Evolutionary conservation across 2,113 vertebrate genomes (phyloP).

Genomic region (Eolophus roseicapilla): DNA sequence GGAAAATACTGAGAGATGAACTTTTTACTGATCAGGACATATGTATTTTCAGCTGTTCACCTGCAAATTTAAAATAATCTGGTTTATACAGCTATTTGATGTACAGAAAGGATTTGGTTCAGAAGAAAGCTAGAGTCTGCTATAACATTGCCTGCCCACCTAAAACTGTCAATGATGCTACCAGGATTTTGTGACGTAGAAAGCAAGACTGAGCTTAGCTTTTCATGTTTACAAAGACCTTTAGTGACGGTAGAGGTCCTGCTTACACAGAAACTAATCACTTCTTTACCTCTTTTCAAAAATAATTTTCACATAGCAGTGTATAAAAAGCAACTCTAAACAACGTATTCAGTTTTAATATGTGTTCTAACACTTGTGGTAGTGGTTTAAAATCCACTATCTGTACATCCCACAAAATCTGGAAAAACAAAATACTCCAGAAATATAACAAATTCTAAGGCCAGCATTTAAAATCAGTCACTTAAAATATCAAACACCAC

Average conservation of each 20-base stretch:
- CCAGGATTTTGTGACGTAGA: background rate
- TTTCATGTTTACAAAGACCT: background rate
- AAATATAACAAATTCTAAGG: background rate
- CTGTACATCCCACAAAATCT: background rate
- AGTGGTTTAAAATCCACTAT: background rate
- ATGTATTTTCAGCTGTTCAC: background rate
- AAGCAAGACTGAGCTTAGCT: background rate
- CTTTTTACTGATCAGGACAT: background rate
- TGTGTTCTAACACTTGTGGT: background rate
- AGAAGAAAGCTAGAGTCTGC: background rate
- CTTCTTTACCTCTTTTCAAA: background rate
- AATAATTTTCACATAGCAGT: background rate
- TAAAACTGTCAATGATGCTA: background rate
- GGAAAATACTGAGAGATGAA: background rate
- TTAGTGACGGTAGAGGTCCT: background rate
- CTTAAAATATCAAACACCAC: background rate
- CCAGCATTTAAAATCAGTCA: background rate
- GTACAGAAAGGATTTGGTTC: background rate
- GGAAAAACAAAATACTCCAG: background rate
- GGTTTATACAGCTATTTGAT: background rate
- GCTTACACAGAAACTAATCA: background rate
- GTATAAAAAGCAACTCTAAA: background rate
- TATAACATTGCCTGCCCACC: background rate
- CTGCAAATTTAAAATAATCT: background rate
- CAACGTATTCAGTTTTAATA: background rate